Evolutionary conservation across 2,113 vertebrate species (phyloP).

Genomic region (Sialia sialis): DNA sequence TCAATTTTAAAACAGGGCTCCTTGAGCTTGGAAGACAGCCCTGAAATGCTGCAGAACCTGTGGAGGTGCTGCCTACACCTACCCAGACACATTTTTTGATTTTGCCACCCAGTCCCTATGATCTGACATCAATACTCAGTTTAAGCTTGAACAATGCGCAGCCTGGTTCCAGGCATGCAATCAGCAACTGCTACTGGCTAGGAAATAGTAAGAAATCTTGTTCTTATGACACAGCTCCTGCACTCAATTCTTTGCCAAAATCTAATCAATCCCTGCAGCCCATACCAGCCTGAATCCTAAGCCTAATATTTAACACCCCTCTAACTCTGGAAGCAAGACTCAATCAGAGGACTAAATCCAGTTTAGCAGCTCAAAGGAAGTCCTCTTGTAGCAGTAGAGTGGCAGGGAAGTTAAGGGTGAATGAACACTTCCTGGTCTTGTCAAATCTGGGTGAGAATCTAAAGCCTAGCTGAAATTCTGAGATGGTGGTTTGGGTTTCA

Average conservation of each 20-base stretch:
- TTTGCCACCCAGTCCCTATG: not conserved
- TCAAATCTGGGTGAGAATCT: not conserved
- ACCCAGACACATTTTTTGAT: not conserved
- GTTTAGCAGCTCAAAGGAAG: not conserved
- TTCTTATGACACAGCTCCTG: not conserved
- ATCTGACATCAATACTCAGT: not conserved
- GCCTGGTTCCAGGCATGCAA: not conserved
- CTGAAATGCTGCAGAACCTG: not conserved
- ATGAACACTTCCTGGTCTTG: not conserved
- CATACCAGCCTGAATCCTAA: not conserved
- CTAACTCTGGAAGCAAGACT: not conserved
- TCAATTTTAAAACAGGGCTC: not conserved
- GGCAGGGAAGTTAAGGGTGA: not conserved
- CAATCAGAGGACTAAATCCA: not conserved
- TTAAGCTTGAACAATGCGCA: not conserved
- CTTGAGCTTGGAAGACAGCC: not conserved
- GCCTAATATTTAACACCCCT: not conserved
- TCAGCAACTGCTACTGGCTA: not conserved
- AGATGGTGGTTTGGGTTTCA: not conserved
- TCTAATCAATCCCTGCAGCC: not conserved
- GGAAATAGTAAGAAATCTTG: not conserved
- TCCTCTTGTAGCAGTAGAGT: not conserved
- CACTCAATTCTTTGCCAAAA: not conserved
- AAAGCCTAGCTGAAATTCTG: not conserved
- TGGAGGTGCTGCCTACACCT: not conserved